Evolutionary conservation across 2,113 vertebrate species (phyloP), one percentile per base, ranked within the genome.

Genomic region (Choloepus hoffmanni): DNA sequence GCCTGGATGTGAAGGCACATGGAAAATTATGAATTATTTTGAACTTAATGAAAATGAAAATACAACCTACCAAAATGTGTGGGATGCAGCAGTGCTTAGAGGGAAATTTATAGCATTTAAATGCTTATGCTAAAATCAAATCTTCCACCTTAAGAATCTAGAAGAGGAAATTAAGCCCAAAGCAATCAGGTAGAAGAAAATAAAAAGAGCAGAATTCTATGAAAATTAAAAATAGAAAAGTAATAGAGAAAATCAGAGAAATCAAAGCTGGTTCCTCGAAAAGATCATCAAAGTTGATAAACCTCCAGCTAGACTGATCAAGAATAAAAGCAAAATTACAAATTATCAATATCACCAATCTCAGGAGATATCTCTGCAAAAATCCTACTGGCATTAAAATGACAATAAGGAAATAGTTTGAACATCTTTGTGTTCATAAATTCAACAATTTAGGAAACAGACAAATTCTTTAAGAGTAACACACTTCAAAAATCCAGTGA

Each of bases 141-240:
- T 74, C 62, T 92, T 77, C 36, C 12, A 43, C 2, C 65, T 33
- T 73, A 81, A 89, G 55, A 53, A 73, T 33, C 14, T 12, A 10
- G 26, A 82, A 9, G 12, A 73, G 67, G n/a, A 45, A 50, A 72
- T 81, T 40, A 45, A 65, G 13, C 58, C 81, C 5, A 53, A 81
- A 87, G 21, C 23, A 73, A 84, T 67, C 18, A 48, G n/a, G 18
- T 58, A 40, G 21, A 45, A 53, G 67, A 33, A 79, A 82, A 53
- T 1, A n/a, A 43, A 74, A 82, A 33, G n/a, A 63, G 84, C 33
- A 73, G 45, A 65, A 89, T 48, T 40, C 45, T 53, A 33, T 43
- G 45, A 84, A n/a, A 86, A 18, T 55, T 78, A 16, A 86, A 86
- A 93, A 78, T 7, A 68, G 63, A 85, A 88, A 76, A 58, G 78